Conservation (phyloP, 1,140 invertebrate species). For the Laupala kohalensis region DNA sequence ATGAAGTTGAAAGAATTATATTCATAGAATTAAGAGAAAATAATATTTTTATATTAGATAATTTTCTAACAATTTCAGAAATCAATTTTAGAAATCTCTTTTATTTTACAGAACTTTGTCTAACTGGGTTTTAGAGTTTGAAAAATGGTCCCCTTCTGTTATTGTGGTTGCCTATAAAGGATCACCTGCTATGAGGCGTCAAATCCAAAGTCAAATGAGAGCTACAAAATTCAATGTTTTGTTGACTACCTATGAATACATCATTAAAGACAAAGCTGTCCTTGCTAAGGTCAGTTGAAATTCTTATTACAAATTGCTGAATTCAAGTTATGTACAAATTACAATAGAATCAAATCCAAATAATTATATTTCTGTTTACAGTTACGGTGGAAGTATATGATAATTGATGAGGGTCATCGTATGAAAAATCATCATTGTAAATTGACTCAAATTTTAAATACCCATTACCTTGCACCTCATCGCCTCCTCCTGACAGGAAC, state of each 20-base stretch:
- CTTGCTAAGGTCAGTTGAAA: constrained; percentile 38
- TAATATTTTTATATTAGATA: not conserved
- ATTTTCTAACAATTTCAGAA: not conserved
- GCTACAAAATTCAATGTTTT: constrained; percentile 52
- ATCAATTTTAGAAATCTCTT: not conserved
- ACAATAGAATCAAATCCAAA: not conserved
- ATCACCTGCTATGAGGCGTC: constrained; percentile 38
- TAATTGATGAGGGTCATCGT: constrained; percentile 60
- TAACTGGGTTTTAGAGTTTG: constrained; percentile 60
- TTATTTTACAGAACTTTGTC: constrained; percentile 36
- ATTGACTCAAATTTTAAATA: constrained; percentile 51
- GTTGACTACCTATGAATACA: constrained; percentile 56
- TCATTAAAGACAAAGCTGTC: constrained; percentile 51
- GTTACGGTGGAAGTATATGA: constrained; percentile 60
- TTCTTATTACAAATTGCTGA: not conserved
- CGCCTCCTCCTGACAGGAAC: constrained; percentile 53
- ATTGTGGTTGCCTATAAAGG: constrained; percentile 53
- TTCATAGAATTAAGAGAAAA: not conserved
- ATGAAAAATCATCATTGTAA: constrained; percentile 69
- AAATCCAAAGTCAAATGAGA: constrained; percentile 36
- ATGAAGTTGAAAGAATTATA: no score
- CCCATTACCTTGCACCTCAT: constrained; percentile 50
- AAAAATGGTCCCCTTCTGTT: constrained; percentile 54
- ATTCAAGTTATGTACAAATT: not conserved
- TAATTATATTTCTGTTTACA: constrained; percentile 17